Percentiles rank a stretch among this genome's conserved stretches.
Evolutionary conservation across 2,113 vertebrate species (phyloP).

Genomic region (Bombycilla garrulus): DNA sequence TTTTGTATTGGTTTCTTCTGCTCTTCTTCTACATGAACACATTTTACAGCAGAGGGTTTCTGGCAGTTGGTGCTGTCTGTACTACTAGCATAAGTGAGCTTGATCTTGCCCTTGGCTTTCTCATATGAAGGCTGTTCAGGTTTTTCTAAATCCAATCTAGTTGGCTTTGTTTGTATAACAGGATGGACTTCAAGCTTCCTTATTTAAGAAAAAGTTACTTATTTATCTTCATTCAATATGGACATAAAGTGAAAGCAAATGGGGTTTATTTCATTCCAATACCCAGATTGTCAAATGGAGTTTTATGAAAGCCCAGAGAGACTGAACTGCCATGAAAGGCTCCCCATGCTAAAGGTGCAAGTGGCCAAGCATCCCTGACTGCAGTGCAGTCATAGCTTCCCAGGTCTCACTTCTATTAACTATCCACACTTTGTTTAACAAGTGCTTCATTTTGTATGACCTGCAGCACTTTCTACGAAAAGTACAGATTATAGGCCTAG

Average conservation of each 20-base stretch:
- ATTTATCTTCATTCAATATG: neutral
- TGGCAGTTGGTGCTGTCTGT: neutral
- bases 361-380: neutral
- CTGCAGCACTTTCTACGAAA: neutral
- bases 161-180: neutral
- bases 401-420: neutral
- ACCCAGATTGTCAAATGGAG: neutral
- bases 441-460: neutral
- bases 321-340: neutral
- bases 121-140: neutral
- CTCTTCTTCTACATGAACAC: neutral
- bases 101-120: neutral
- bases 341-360: neutral
- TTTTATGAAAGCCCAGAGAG: neutral
- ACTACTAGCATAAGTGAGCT: neutral
- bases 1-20: neutral
- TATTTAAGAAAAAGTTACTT: neutral
- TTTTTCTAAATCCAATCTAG: neutral
- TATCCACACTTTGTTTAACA: neutral
- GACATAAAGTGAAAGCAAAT: neutral
- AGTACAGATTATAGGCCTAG: slow-evolving; percentile 11
- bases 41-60: neutral
- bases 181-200: neutral
- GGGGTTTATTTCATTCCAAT: neutral
- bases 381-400: neutral